Percentiles rank a stretch among this genome's conserved stretches.
These are phyloP conservation scores for Myotis pilosus DNA, from an alignment of 2,797 vertebrate species.

Conservation along the genomic window DNA sequence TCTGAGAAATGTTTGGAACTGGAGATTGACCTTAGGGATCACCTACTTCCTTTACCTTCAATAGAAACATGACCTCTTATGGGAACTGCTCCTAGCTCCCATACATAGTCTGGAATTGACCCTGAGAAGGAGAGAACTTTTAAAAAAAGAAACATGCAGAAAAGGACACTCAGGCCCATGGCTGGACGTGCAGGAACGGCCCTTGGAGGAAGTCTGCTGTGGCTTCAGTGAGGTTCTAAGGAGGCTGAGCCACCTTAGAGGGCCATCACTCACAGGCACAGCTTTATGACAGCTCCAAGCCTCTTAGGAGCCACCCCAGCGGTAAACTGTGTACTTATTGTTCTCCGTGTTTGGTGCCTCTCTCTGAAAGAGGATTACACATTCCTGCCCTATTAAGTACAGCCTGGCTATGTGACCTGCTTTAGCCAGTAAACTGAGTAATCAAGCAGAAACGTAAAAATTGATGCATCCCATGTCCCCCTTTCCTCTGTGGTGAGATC, in stretches of 20 bases:
- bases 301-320: background rate
- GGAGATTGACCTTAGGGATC: constrained; percentile 57
- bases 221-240: background rate
- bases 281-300: background rate
- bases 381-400: background rate
- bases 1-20: constrained; percentile 49
- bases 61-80: constrained; percentile 50
- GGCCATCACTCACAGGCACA: background rate
- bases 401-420: background rate
- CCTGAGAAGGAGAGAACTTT: constrained; percentile 29
- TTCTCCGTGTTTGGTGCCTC: background rate
- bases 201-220: background rate
- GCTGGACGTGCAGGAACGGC: background rate
- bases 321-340: background rate
- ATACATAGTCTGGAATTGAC: constrained; percentile 20
- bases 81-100: constrained; percentile 22
- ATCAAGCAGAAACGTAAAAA: background rate
- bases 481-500: background rate
- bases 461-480: background rate
- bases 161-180: background rate
- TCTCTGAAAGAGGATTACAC: background rate
- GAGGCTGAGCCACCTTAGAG: background rate
- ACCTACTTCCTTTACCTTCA: constrained; percentile 34
- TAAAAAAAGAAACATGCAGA: background rate
- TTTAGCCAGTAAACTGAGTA: background rate